Percentiles rank a stretch among this genome's conserved stretches.
Conservation (phyloP, 2,888 invertebrate species). For the Ormyrus pomaceus region DNA sequence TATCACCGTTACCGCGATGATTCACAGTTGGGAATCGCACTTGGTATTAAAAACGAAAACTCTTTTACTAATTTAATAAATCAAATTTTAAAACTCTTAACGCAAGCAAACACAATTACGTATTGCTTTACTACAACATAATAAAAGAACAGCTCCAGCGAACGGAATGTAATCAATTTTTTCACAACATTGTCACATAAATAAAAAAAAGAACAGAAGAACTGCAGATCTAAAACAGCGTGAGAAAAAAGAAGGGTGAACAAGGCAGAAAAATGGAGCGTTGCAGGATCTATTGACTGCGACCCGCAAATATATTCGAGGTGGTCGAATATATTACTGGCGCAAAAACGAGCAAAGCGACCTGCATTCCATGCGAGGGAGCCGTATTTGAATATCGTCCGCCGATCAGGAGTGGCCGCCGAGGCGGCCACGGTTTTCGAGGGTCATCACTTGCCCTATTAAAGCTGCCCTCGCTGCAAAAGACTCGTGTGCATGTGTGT, state of each 20-base stretch:
- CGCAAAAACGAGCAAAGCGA: conserved; percentile 5
- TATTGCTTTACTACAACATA: too few relatives aligned
- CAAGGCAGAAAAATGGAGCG: neutral
- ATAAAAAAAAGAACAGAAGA: too few relatives aligned
- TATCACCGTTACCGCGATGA: conserved; percentile 32
- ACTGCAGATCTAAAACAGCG: too few relatives aligned
- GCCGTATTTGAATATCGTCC: conserved; percentile 66
- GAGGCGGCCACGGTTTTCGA: conserved; percentile 50
- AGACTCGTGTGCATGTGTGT: neutral
- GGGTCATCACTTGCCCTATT: conserved; percentile 33
- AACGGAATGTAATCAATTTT: too few relatives aligned
- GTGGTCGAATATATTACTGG: conserved; percentile 47
- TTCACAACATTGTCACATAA: too few relatives aligned
- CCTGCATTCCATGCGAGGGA: conserved; percentile 64
- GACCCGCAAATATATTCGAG: conserved; percentile 38
- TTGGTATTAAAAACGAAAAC: too few relatives aligned
- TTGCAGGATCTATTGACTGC: conserved; percentile 33
- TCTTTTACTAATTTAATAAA: too few relatives aligned
- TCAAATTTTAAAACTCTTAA: too few relatives aligned
- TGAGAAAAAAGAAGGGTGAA: neutral
- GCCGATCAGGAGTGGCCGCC: conserved; percentile 55
- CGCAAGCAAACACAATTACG: too few relatives aligned
- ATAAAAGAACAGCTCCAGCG: too few relatives aligned
- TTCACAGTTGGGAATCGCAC: conserved; percentile 20
- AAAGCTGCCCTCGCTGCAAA: neutral